Percentiles rank a stretch among this genome's conserved stretches.
Evolutionary conservation across 2,888 invertebrate species (phyloP).

Genomic region (Heliconius aoede): DNA sequence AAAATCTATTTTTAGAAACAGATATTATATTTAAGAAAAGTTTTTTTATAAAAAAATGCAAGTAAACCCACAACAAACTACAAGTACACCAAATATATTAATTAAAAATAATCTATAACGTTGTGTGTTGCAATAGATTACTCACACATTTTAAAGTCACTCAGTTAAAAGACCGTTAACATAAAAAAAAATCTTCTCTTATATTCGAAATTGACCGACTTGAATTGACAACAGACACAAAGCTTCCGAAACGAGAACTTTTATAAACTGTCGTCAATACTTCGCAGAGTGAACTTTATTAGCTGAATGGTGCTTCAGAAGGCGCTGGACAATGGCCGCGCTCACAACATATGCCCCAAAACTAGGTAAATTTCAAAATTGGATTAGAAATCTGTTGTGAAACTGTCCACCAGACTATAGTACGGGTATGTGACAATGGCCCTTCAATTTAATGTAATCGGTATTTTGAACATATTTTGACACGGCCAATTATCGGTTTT

Average conservation of each 20-base stretch:
- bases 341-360: constrained; percentile 70
- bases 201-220: constrained; percentile 57
- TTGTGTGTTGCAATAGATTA: neutral
- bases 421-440: constrained; percentile 62
- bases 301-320: constrained; percentile 64
- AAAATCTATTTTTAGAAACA: neutral
- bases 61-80: neutral
- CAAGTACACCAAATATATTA: neutral
- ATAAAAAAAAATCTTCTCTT: constrained; percentile 51
- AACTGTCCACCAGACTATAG: constrained; percentile 60
- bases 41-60: neutral
- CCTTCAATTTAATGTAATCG: constrained; percentile 64
- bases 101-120: neutral
- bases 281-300: constrained; percentile 59
- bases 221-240: constrained; percentile 54
- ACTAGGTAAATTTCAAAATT: constrained; percentile 73
- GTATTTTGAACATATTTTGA: constrained; percentile 68
- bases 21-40: neutral
- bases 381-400: constrained; percentile 73
- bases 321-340: constrained; percentile 68
- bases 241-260: constrained; percentile 61
- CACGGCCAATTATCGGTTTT: constrained; percentile 47
- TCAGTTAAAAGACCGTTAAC: constrained; percentile 28
- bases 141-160: neutral
- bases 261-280: constrained; percentile 75